Base-by-base conservation (phyloP, 2,113 vertebrate species). In the Xiphophorus couchianus region DNA sequence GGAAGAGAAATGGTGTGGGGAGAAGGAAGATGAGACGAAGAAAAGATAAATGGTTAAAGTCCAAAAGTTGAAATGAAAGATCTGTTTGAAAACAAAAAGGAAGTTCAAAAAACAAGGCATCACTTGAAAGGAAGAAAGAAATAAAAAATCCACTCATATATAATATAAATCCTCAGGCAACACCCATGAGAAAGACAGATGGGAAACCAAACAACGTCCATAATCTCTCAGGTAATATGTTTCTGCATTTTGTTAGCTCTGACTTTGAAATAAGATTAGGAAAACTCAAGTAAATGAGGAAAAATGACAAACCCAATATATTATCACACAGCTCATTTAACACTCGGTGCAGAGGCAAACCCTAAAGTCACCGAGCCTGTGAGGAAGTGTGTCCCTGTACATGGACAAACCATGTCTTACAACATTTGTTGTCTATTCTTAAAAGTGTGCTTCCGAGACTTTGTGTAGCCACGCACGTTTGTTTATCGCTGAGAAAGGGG, bases 211-310 rank as follows among this genome's bases (percentile, higher is more conserved):
- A 75, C 31, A 70, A 44, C 33, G 74, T 63, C 64, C 33, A 76
- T 71, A 78, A 77, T 82, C 72, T 73, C 63, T 71, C 9, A 73
- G 74, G 79, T 85, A 85, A 84, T 78, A 54, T 17, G 31, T 75
- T 82, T 77, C 44, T 84, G 73, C 71, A 72, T 87, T 90, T 88
- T 82, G 81, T 84, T 85, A 66, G 73, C 85, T 85, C 76, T 66
- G 75, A 91, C 90, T 92, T 93, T 93, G 84, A 93, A 92, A 91
- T 83, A 29, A 91, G 88, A 92, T 93, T 76, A 89, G 86, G 85
- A 71, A 78, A 29, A 66, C 78, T 69, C 77, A 74, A 68, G 83
- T 75, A 90, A 90, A 93, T 88, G 86, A 91, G 81, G 76, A 91
- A 91, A 93, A 93, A 93, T 90, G 86, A 91, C 84, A 87, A 80